Base-by-base conservation (phyloP, 2,113 vertebrate species). In the Tiliqua scincoides region DNA sequence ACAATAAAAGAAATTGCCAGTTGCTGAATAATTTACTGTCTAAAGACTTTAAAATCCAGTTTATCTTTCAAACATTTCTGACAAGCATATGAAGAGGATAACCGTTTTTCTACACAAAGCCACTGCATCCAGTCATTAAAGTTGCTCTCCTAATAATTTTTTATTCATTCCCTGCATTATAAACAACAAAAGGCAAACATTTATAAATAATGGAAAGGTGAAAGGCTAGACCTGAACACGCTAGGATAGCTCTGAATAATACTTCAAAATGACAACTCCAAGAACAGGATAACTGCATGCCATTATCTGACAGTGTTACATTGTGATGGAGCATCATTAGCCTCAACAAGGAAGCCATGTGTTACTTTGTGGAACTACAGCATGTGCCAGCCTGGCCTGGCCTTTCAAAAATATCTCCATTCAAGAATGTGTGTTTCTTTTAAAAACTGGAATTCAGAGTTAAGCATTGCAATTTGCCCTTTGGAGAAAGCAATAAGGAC, bases 1-100 rank as follows among this genome's bases (percentile, higher is more conserved):
- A 48, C 11, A 40, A 70, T n/a, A 78, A 80, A 71, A 79, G 35
- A 79, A 85, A 89, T 83, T 43, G 62, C 89, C 88, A 68, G 27
- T 87, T 40, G 89, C 84, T 89, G 90, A 90, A 91, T 86, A 78
- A 88, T 70, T 75, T 61, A 77, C 79, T 30, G 0, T 43, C 82
- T 88, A 86, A n/a, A 73, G 2, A 85, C 80, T 37, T 21, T 30
- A 62, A 62, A 82, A 57, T 0, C 57, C 15, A 84, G 12, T 84
- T 92, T 90, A 88, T 82, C 59, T 82, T 91, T 89, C 89, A 89
- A 83, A 85, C 85, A 20, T 5, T 11, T 17, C 67, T 70, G 93
- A 89, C 15, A 68, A 59, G 88, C 83, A 32, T 84, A 65, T 25
- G 30, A 37, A 65, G 5, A 0, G 0, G 0, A 78, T 15, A 27